A percentile compares a stretch with the other conserved stretches of the same genome.
phyloP scores from a whole-genome alignment of 1,140 invertebrate genomes.

The Drosophila subpulchrella region DNA sequence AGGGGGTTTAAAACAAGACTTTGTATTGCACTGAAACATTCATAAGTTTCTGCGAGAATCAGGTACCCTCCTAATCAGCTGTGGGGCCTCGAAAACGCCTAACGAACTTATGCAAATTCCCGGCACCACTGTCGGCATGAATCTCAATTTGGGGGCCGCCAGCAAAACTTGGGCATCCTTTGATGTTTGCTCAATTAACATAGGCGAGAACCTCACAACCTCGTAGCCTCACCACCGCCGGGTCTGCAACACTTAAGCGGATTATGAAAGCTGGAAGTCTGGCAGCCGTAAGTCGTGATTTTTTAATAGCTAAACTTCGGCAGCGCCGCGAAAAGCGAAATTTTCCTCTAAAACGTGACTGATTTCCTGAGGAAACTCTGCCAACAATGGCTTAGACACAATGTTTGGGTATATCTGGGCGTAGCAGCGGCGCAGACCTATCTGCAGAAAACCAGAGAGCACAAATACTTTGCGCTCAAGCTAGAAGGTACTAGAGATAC shows the following conservation, averaged over 20 bases:
- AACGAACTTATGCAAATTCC: conserved; percentile 39
- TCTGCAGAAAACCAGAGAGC: neutral
- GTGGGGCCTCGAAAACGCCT: conserved; percentile 2
- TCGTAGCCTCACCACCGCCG: neutral
- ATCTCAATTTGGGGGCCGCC: conserved; percentile 16
- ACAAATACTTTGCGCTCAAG: neutral
- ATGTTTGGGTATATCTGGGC: conserved; percentile 16
- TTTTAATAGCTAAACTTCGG: conserved; percentile 41
- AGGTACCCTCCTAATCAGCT: conserved; percentile 32
- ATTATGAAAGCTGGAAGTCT: conserved; percentile 27
- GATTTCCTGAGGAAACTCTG: conserved; percentile 9
- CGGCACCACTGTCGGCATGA: conserved; percentile 14
- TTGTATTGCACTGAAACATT: conserved; percentile 44
- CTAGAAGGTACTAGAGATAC: too few species aligned
- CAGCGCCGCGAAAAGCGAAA: conserved; percentile 1
- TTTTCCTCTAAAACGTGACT: conserved; percentile 6
- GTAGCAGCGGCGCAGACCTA: conserved; percentile 4
- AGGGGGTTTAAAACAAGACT: conserved; percentile 10
- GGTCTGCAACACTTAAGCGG: conserved; percentile 35
- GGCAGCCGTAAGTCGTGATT: conserved; percentile 36
- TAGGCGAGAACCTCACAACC: conserved; percentile 11
- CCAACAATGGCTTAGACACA: conserved; percentile 23
- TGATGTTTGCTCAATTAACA: conserved; percentile 53
- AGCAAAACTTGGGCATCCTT: conserved; percentile 20
- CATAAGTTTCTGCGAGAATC: conserved; percentile 21